A percentile compares a stretch with the other conserved stretches of the same genome.
Conservation (phyloP, 23 tunicate species). For the Aplidium turbinatum region DNA sequence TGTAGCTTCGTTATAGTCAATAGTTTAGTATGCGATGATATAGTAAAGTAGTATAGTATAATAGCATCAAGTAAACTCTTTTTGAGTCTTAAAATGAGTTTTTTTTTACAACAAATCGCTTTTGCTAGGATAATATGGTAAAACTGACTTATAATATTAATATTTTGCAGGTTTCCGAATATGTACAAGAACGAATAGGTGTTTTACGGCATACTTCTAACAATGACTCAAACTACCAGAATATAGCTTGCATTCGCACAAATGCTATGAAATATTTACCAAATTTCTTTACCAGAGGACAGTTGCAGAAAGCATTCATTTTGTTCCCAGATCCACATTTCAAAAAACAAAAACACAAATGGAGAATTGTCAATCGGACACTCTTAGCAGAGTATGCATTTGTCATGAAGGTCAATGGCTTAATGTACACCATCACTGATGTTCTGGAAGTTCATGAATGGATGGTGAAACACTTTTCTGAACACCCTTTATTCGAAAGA, state of each 20-base stretch:
- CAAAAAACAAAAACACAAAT: slow-evolving; percentile 90
- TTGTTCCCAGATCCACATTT: slow-evolving; percentile 99
- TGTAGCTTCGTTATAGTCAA: too few species aligned
- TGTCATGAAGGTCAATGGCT: slow-evolving; percentile 42
- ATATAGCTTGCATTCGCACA: slow-evolving; percentile 87
- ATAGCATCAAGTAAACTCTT: too few species aligned
- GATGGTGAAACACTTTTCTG: slow-evolving; percentile 83
- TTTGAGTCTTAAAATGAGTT: too few species aligned
- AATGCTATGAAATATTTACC: slow-evolving; percentile 99
- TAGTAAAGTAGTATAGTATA: too few species aligned
- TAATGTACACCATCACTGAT: slow-evolving; percentile 90
- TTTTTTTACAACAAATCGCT: too few species aligned
- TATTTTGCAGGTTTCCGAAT: slow-evolving; percentile 78
- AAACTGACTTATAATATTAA: too few species aligned
- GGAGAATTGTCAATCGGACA: slow-evolving; percentile 80
- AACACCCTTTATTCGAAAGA: slow-evolving; percentile 84
- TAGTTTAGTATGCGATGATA: too few species aligned
- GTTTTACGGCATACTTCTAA: slow-evolving; percentile 49
- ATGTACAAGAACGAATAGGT: slow-evolving; percentile 84
- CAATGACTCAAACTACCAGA: slow-evolving; percentile 40
- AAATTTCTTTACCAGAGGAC: slow-evolving; percentile 89
- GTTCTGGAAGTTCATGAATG: slow-evolving; percentile 90
- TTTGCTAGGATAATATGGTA: too few species aligned
- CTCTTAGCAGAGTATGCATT: slow-evolving; percentile 94
- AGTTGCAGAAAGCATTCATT: slow-evolving; percentile 83